These are phyloP conservation scores for Cherax destructor DNA, from an alignment of 1,140 invertebrate species.

Conservation along the genomic window DNA sequence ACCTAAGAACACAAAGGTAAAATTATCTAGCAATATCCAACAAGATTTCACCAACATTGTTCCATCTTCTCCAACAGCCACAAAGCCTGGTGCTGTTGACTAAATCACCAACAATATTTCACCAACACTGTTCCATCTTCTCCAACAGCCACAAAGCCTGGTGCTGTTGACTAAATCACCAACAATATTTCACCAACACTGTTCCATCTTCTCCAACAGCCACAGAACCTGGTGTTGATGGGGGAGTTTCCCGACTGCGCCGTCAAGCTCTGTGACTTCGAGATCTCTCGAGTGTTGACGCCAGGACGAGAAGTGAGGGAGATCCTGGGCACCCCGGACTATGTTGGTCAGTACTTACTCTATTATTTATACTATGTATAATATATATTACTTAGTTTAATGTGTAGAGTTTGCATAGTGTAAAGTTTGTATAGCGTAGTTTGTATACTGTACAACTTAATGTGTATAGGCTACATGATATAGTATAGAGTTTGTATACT, in stretches of 20 bases:
- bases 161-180: neutral
- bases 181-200: neutral
- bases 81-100: constrained; percentile 78
- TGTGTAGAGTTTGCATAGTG: too few species aligned
- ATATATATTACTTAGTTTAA: too few species aligned
- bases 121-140: neutral
- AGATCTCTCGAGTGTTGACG: constrained; percentile 83
- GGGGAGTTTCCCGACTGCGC: constrained; percentile 83
- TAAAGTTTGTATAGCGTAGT: too few species aligned
- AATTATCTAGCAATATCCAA: neutral
- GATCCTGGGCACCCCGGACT: constrained; percentile 87
- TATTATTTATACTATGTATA: neutral
- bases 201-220: constrained; percentile 77
- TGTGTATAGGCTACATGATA: too few species aligned
- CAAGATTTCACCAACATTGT: neutral
- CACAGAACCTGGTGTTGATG: constrained; percentile 86
- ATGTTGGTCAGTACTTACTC: constrained; percentile 81
- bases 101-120: neutral
- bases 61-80: constrained; percentile 77
- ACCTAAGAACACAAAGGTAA: too few species aligned
- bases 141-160: constrained; percentile 82
- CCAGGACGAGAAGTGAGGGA: constrained; percentile 83
- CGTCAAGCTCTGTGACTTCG: constrained; percentile 87
- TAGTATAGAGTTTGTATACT: too few species aligned
- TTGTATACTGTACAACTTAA: too few species aligned